phyloP scores from a whole-genome alignment of 2,113 vertebrate species.

The Vidua macroura region DNA sequence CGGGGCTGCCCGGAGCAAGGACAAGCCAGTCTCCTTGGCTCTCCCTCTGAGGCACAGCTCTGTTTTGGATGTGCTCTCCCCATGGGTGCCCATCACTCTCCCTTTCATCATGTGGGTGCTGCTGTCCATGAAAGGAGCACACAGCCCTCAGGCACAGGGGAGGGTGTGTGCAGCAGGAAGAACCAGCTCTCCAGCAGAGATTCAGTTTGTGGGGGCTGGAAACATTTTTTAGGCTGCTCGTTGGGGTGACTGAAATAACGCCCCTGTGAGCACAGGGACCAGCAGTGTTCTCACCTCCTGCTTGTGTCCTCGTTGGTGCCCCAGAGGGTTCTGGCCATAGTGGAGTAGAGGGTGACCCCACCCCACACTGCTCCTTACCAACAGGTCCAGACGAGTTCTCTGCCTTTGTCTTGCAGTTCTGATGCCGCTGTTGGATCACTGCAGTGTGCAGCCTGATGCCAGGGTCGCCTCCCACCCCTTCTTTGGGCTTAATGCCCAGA shows the following conservation, averaged over 20 bases:
- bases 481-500: constrained; percentile 86
- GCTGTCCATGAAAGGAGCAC: not conserved
- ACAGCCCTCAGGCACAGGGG: not conserved
- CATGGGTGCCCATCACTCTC: not conserved
- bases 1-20: not conserved
- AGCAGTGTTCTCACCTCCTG: not conserved
- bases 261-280: not conserved
- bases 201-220: not conserved
- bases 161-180: not conserved
- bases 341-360: not conserved
- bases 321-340: fast-evolving
- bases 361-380: not conserved
- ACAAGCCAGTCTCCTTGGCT: not conserved
- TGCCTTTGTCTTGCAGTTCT: constrained; percentile 76
- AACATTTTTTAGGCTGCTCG: not conserved
- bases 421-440: constrained; percentile 87
- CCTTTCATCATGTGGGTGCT: not conserved
- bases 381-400: not conserved
- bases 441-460: constrained; percentile 86
- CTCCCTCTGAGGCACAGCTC: not conserved
- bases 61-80: not conserved
- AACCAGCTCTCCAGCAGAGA: not conserved
- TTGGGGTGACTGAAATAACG: not conserved
- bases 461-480: constrained; percentile 81
- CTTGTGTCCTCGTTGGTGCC: not conserved